Evolutionary conservation across 2,113 vertebrate genomes (phyloP), one percentile per base, ranked within the genome.

Genomic region (Rhombomys opimus): DNA sequence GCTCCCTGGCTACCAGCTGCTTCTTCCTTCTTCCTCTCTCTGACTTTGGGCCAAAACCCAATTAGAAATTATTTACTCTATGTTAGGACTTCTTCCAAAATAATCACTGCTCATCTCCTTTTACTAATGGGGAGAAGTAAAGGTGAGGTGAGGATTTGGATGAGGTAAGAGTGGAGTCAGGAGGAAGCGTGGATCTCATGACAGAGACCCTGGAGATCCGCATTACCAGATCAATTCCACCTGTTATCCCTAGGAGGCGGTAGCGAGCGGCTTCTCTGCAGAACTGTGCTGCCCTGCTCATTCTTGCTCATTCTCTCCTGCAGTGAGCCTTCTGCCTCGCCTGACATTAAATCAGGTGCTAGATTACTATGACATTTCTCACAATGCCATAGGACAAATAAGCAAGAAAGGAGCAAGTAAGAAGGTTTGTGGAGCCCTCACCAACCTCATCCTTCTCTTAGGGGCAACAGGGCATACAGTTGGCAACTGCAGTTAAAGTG

Each of bases 61-160:
- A 11, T 72, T 32, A 20, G 46, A 80, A n/a, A 17, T 57, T 67
- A 75, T 50, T 41, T 78, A 91, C 38, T 38, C 50, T 76, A 23
- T n/a, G 90, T 91, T 95, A 89, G 35, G 75, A 94, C 86, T 89
- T 27, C 46, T 41, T 54, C 75, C 88, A 23, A 52, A 82, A 91
- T 70, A 70, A 32, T 87, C 52, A 75, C 17, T 77, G 8, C 1
- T 15, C 4, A 20, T 8, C 14, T 67, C n/a, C 17, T 22, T 84
- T 80, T 41, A 54, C 59, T 73, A 20, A 25, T 2, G 11, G 30
- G 80, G 35, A 87, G 7, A 46, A 22, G 13, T 52, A 87, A 86
- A n/a, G 20, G 35, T 30, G 87, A 46, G 14, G 46, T 27, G 57
- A 17, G 30, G 20, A 65, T 68, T 18, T 41, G 73, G 8, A 22